Conservation (phyloP, 2,113 vertebrate genomes). For the Xenus cinereus region DNA sequence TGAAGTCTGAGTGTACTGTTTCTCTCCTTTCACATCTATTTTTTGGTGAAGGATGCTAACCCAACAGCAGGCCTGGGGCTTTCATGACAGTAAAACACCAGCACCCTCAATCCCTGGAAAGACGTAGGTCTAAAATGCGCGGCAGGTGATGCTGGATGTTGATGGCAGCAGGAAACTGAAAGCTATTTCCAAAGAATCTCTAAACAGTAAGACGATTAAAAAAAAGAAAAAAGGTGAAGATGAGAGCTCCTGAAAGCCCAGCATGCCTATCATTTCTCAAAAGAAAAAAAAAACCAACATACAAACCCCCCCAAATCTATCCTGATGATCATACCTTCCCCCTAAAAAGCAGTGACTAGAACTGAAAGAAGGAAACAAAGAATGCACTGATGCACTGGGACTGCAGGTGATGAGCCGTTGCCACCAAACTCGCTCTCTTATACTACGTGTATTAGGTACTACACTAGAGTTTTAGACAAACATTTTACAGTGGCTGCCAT, state of each 20-base stretch:
- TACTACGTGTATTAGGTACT: not conserved
- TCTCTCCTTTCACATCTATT: not conserved
- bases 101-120: not conserved
- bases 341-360: not conserved
- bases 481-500: not conserved
- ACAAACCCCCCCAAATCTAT: no score
- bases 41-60: not conserved
- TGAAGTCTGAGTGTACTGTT: not conserved
- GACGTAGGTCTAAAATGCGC: rapidly evolving
- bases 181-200: not conserved
- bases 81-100: not conserved
- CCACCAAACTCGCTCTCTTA: not conserved
- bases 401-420: not conserved
- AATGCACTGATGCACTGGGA: not conserved
- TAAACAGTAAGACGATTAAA: not conserved
- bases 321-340: not conserved
- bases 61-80: rapidly evolving
- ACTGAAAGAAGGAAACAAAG: not conserved
- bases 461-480: not conserved
- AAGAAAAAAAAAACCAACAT: not conserved
- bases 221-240: not conserved
- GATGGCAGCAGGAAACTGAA: not conserved
- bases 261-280: not conserved
- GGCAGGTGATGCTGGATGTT: not conserved
- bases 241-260: not conserved